Percentiles rank a stretch among this genome's conserved stretches.
These are phyloP conservation scores for Brachionus rotundiformis DNA, from an alignment of 1,140 invertebrate genomes.

Conservation along the genomic window DNA sequence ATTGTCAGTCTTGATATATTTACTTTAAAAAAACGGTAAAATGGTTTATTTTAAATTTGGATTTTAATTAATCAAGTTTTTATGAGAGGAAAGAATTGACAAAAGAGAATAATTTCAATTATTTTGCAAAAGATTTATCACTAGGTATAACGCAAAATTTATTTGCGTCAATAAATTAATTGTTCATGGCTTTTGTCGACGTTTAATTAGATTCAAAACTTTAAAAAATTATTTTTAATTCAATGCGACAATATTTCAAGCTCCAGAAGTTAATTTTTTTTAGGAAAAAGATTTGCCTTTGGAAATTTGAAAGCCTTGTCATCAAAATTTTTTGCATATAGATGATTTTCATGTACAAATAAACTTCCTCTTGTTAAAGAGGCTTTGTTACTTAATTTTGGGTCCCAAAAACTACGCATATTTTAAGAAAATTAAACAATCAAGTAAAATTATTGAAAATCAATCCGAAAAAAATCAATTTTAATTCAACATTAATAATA, in stretches of 20 bases:
- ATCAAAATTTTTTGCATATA: not conserved
- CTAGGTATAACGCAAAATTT: not conserved
- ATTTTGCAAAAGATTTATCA: not conserved
- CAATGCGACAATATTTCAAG: not conserved
- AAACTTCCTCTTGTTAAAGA: not conserved
- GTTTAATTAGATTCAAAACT: not conserved
- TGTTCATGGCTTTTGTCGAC: not conserved
- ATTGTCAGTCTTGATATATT: no score
- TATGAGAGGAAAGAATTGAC: not conserved
- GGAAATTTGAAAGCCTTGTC: not conserved
- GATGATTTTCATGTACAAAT: not conserved
- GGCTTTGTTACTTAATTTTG: slow-evolving; percentile 3
- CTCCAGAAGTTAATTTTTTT: not conserved
- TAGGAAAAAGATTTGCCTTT: not conserved
- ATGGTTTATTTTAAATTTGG: no score
- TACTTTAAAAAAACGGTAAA: no score
- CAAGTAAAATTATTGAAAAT: not conserved
- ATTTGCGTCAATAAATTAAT: not conserved
- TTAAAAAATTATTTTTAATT: not conserved
- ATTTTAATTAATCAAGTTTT: not conserved
- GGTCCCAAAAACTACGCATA: not conserved
- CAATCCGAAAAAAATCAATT: no score
- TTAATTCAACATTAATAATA: no score
- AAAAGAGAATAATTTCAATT: not conserved
- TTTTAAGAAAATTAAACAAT: not conserved